Percentiles rank a stretch among this genome's conserved stretches.
These are phyloP conservation scores for Epinotia ramella DNA, from an alignment of 2,888 invertebrate genomes.

Conservation along the genomic window DNA sequence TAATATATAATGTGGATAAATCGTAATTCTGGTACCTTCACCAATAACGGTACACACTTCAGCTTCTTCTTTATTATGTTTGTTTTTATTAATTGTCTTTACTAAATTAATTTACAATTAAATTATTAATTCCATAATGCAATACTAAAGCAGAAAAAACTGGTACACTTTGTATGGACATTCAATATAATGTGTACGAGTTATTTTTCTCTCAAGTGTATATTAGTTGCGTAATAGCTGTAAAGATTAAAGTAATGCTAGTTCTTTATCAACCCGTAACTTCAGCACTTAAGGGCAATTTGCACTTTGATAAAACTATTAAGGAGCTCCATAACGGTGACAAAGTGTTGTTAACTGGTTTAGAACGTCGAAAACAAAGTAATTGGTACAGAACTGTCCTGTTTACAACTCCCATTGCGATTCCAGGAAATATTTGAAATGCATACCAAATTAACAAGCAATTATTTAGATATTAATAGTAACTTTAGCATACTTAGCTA, in stretches of 20 bases:
- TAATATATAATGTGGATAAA: background rate
- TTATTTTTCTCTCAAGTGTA: too few species aligned
- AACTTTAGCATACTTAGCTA: slow-evolving; percentile 50
- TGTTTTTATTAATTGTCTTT: too few species aligned
- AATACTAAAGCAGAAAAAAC: too few species aligned
- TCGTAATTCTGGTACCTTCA: background rate
- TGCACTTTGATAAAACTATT: slow-evolving; percentile 59
- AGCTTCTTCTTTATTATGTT: too few species aligned
- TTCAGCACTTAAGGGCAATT: slow-evolving; percentile 60
- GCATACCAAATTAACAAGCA: slow-evolving; percentile 31
- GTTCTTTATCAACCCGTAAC: slow-evolving; percentile 42
- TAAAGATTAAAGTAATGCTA: slow-evolving; percentile 41
- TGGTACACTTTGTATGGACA: too few species aligned
- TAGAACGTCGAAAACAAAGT: slow-evolving; percentile 45
- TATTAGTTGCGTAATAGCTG: slow-evolving; percentile 20
- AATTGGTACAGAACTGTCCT: slow-evolving; percentile 38
- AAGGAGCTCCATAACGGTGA: slow-evolving; percentile 55
- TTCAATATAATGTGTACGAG: too few species aligned
- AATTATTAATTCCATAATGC: too few species aligned
- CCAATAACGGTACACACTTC: background rate
- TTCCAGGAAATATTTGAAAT: slow-evolving; percentile 3
- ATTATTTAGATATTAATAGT: slow-evolving; percentile 27
- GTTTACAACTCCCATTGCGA: slow-evolving; percentile 11
- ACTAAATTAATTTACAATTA: too few species aligned
- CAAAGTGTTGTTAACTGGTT: slow-evolving; percentile 43